Conservation (phyloP, 2,113 vertebrate genomes). For the Gavialis gangeticus region DNA sequence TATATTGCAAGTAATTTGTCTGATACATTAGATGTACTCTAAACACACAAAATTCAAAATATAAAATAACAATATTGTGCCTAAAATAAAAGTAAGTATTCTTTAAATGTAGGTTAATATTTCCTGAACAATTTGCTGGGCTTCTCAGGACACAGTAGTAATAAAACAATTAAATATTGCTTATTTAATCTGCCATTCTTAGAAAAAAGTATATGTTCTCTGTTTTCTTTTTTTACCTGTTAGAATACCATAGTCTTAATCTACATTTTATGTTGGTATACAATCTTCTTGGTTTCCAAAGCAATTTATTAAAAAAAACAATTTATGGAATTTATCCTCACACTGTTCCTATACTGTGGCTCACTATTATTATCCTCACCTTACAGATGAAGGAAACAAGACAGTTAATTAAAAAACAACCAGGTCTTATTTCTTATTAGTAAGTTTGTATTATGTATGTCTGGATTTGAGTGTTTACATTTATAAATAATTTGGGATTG, state of each 20-base stretch:
- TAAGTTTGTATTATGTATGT: not conserved
- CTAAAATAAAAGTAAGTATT: too few relatives aligned
- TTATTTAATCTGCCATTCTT: not conserved
- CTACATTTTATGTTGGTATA: not conserved
- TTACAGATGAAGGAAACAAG: slow-evolving; percentile 8
- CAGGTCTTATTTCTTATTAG: not conserved
- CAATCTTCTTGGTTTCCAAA: slow-evolving; percentile 1
- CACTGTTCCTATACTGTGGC: not conserved
- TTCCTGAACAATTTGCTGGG: not conserved
- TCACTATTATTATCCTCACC: not conserved
- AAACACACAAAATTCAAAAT: not conserved
- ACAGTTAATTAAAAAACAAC: slow-evolving; percentile 33
- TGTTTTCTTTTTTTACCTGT: not conserved
- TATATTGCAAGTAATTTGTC: not conserved
- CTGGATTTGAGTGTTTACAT: slow-evolving; percentile 55
- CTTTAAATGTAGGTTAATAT: not conserved
- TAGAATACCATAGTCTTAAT: slow-evolving; percentile 10
- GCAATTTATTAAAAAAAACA: slow-evolving; percentile 16
- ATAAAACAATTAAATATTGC: not conserved
- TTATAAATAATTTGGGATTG: slow-evolving; percentile 35
- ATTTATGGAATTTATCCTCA: slow-evolving; percentile 27
- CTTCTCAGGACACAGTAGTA: not conserved
- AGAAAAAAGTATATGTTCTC: not conserved
- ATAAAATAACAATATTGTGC: not conserved
- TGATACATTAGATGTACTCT: not conserved